Base-by-base conservation (phyloP, 2,888 invertebrate species). In the Ichneumoninae sp. region DNA sequence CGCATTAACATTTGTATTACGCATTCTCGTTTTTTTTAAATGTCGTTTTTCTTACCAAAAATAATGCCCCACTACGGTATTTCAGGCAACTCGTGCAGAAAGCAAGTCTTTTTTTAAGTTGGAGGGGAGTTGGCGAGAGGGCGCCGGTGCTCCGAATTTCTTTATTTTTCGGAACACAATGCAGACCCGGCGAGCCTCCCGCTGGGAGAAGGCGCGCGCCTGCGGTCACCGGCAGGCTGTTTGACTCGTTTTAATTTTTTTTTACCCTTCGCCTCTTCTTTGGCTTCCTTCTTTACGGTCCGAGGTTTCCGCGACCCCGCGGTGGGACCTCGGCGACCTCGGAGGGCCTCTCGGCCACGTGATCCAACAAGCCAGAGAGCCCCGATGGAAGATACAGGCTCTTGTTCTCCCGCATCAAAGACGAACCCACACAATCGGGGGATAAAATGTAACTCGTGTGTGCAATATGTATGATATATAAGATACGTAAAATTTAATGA, bases 1-100 rank as follows among this genome's bases (percentile, higher is more conserved):
- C 78, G 84, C 89, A 91, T 91, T 91, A 91, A 90, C 92, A 90
- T 91, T 91, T 91, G 91, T 91, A 90, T 91, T 90, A 89, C 88
- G 68, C 87, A 83, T 82, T 88, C 80, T 77, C 76, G 88, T 90
- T 87, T 85, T 88, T 80, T 10, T 57, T 40, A 0, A 3, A 26
- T 26, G 26, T 16, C 16, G 16, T 47, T 44, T n/a, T 62, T 22
- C n/a, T 22, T n/a, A 57, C 36, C 30, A 19, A 75, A 52, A 62
- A 33, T 30, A 62, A 72, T 22, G 44, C 19, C 44, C 10, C 71
- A 36, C 16, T 16, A 6, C 52, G 19, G n/a, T 8, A 66, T 76
- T 76, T 75, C 70, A 76, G 75, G 19, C n/a, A 60, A 57, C 50
- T 40, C 60, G 33, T 19, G 22, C 50, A 8, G 40, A 47, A 66